Evolutionary conservation across 1,140 invertebrate species (phyloP).

Genomic region (Carposina sasakii): DNA sequence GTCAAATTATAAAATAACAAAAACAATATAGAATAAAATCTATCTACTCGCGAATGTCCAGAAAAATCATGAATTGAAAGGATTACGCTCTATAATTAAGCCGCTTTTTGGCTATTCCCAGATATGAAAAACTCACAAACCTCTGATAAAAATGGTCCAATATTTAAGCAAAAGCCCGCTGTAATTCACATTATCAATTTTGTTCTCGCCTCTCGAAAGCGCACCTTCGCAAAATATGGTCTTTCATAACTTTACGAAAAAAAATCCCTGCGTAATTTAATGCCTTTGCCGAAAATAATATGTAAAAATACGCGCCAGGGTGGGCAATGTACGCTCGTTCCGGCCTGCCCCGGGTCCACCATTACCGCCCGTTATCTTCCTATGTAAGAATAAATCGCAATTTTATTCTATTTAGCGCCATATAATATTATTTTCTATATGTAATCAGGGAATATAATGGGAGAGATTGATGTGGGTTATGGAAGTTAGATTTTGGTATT

Average conservation of each 20-base stretch:
- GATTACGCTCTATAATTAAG: too few species aligned
- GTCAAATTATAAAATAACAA: too few species aligned
- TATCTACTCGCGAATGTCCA: too few species aligned
- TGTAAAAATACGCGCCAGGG: conserved; percentile 51
- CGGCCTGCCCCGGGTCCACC: conserved; percentile 41
- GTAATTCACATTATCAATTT: too few species aligned
- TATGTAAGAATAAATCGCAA: conserved; percentile 52
- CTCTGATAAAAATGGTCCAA: too few species aligned
- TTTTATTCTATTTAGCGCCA: conserved; percentile 55
- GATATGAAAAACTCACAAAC: too few species aligned
- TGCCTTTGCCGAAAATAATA: conserved; percentile 48
- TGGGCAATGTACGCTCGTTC: conserved; percentile 37
- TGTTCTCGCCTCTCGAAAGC: conserved; percentile 36
- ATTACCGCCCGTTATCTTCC: conserved; percentile 56
- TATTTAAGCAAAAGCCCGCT: too few species aligned
- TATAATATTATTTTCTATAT: conserved; percentile 57
- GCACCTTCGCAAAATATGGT: conserved; percentile 59
- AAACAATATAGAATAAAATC: too few species aligned
- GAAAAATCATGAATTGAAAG: too few species aligned
- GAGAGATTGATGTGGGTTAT: too few species aligned
- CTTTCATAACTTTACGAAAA: conserved; percentile 46
- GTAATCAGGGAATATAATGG: conserved; percentile 62
- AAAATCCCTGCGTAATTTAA: conserved; percentile 60
- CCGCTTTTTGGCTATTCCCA: too few species aligned
- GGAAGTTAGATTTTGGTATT: conserved; percentile 29